A percentile compares a stretch with the other conserved stretches of the same genome.
Conservation (phyloP, 1,140 invertebrate genomes). For the Gerris buenoi region DNA sequence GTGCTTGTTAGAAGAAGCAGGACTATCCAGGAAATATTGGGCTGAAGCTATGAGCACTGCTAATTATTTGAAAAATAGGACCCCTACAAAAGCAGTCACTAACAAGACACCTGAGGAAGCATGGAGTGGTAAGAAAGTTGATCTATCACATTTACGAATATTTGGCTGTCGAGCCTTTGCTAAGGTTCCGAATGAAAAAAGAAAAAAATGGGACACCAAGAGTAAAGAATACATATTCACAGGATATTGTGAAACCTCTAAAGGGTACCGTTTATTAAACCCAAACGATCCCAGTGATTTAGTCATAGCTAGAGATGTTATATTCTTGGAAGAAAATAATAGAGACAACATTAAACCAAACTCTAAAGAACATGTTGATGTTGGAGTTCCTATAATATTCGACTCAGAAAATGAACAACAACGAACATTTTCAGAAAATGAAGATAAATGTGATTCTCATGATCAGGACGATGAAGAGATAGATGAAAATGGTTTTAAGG, state of each 20-base stretch:
- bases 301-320: conserved; percentile 3
- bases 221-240: conserved; percentile 23
- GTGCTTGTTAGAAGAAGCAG: conserved; percentile 19
- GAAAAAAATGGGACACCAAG: conserved; percentile 21
- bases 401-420: too few relatives aligned
- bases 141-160: conserved; percentile 14
- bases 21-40: conserved; percentile 19
- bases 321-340: conserved; percentile 8
- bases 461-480: too few relatives aligned
- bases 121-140: conserved; percentile 26
- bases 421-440: too few relatives aligned
- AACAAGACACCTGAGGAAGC: conserved; percentile 27
- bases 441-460: too few relatives aligned
- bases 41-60: conserved; percentile 24
- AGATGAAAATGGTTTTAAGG: too few relatives aligned
- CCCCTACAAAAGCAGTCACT: conserved; percentile 8
- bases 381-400: too few relatives aligned
- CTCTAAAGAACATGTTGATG: too few relatives aligned
- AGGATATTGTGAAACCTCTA: conserved; percentile 14
- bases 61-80: conserved; percentile 31
- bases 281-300: background rate
- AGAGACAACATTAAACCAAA: too few relatives aligned
- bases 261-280: conserved; percentile 4
- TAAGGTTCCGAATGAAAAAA: conserved; percentile 18
- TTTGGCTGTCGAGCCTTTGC: conserved; percentile 19